phyloP scores from a whole-genome alignment of 2,797 vertebrate species.

The Leptatherina wallacei region DNA sequence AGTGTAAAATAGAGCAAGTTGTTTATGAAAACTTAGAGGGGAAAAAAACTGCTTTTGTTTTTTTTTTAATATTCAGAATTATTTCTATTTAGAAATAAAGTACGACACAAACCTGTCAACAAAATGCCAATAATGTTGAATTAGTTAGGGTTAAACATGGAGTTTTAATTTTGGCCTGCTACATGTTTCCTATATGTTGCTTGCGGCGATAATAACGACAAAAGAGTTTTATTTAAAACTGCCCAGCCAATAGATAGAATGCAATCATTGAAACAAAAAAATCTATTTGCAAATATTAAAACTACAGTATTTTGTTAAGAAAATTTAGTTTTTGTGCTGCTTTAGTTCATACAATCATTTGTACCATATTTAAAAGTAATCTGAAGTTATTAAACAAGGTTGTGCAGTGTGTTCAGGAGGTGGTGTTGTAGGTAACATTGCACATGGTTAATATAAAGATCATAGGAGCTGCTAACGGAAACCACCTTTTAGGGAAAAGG shows the following conservation, averaged over 20 bases:
- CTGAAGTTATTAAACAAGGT: background rate
- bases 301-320: too few relatives aligned
- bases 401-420: too few relatives aligned
- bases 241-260: too few relatives aligned
- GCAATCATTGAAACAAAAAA: too few relatives aligned
- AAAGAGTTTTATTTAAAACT: too few relatives aligned
- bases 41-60: background rate
- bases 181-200: background rate
- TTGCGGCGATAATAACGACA: background rate
- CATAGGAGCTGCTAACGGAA: background rate
- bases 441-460: too few relatives aligned
- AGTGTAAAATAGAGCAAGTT: conserved; percentile 25
- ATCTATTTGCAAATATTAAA: too few relatives aligned
- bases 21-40: conserved; percentile 15
- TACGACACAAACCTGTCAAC: background rate
- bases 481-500: background rate
- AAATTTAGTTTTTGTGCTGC: background rate
- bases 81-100: background rate
- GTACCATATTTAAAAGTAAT: background rate
- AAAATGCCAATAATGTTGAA: background rate
- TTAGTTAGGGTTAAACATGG: background rate
- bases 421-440: too few relatives aligned
- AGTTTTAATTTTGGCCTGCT: background rate
- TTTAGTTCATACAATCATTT: background rate
- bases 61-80: background rate